Evolutionary conservation across 2,113 vertebrate species (phyloP).

Genomic region (Brachyistius frenatus): DNA sequence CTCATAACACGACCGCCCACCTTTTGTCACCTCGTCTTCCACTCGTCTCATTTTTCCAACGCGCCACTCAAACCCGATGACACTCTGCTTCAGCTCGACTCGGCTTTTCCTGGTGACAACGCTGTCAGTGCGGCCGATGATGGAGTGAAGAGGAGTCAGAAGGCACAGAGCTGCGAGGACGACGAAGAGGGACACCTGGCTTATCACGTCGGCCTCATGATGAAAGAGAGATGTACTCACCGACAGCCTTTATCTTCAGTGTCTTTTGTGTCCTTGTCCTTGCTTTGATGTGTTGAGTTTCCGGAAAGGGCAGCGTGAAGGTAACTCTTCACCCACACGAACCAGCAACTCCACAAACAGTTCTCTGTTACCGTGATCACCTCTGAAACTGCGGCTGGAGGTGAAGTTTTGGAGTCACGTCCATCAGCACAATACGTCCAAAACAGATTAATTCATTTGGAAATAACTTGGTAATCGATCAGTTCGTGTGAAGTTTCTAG

Average conservation of each 20-base stretch:
- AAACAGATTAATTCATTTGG: too few relatives aligned
- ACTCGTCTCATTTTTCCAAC: too few relatives aligned
- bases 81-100: not conserved
- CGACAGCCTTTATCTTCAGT: slow-evolving; percentile 66
- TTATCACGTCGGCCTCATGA: slow-evolving; percentile 91
- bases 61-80: slow-evolving; percentile 10
- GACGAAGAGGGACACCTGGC: slow-evolving; percentile 94
- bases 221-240: slow-evolving; percentile 92
- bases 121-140: slow-evolving; percentile 21
- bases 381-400: not conserved
- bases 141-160: slow-evolving; percentile 80
- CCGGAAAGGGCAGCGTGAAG: not conserved
- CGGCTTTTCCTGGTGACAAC: slow-evolving; percentile 1
- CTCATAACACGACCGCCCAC: too few relatives aligned
- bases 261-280: slow-evolving; percentile 79
- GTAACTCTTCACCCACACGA: not conserved
- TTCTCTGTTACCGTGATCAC: not conserved
- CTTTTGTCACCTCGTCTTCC: too few relatives aligned
- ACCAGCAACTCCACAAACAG: not conserved
- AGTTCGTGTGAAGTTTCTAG: too few relatives aligned
- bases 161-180: slow-evolving; percentile 87
- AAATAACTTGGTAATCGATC: too few relatives aligned
- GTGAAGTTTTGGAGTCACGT: not conserved
- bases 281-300: not conserved
- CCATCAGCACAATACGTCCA: too few relatives aligned